These are phyloP conservation scores for Trachemys scripta DNA, from an alignment of 2,113 vertebrate genomes.

Conservation along the genomic window DNA sequence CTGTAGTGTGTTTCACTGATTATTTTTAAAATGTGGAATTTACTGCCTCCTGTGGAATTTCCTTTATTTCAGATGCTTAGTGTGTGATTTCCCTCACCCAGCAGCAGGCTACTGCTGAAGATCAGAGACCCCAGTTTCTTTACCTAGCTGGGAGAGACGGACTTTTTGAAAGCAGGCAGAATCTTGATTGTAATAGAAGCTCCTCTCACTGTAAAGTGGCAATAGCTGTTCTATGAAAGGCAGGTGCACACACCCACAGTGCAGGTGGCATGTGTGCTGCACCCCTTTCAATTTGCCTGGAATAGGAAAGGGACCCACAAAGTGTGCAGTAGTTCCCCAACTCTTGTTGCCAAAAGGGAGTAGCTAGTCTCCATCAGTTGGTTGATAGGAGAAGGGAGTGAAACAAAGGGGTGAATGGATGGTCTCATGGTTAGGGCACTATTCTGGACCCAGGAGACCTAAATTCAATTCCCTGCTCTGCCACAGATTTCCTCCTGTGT, in stretches of 20 bases:
- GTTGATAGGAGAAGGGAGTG: not conserved
- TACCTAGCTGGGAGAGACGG: not conserved
- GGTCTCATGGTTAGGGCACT: not conserved
- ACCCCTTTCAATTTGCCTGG: not conserved
- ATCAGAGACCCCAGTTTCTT: conserved; percentile 36
- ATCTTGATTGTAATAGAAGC: not conserved
- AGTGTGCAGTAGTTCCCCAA: not conserved
- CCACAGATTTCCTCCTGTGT: conserved; percentile 54
- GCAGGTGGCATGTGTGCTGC: not conserved
- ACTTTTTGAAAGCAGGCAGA: not conserved
- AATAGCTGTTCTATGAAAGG: not conserved
- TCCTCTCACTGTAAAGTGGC: not conserved
- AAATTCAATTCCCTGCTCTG: not conserved
- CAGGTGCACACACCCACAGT: not conserved
- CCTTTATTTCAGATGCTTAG: conserved; percentile 20
- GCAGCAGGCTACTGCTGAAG: conserved; percentile 13
- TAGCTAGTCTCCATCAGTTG: not conserved
- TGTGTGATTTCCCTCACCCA: not conserved
- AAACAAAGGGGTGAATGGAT: not conserved
- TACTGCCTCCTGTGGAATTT: not conserved
- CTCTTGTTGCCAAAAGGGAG: not conserved
- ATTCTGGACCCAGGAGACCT: not conserved
- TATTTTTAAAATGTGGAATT: conserved; percentile 12
- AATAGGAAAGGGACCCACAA: not conserved
- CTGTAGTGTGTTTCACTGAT: conserved; percentile 19